Evolutionary conservation across 2,797 vertebrate genomes (phyloP), one percentile per base, ranked within the genome.

Genomic region (Sebastes trivittatus): DNA sequence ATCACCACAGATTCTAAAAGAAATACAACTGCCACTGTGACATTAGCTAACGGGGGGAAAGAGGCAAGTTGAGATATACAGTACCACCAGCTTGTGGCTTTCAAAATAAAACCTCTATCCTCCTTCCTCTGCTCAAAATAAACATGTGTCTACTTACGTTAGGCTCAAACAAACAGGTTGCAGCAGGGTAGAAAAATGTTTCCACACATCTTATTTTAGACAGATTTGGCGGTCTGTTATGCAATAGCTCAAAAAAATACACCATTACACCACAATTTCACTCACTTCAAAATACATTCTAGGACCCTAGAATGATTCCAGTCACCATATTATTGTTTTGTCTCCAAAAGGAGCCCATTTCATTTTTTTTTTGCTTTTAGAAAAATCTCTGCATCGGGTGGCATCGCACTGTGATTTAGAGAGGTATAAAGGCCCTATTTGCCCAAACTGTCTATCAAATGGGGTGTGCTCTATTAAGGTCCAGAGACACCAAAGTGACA

Each of bases 141-240:
- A 66, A 69, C 7, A 25, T 9, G 23, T 9, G 75, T 73, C 61
- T 25, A 16, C 29, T 64, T 52, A 55, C 6, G 16, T 62, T 54
- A 22, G 25, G 27, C 22, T 82, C 27, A 80, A 62, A 88, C 75
- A 7, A 77, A 46, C 42, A 62, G 27, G 42, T 8, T 58, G 68
- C 20, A 64, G 25, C 52, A 2, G 14, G 14, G 46, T 4, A 14
- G 16, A 73, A 75, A 75, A 75, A 32, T 1, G 9, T 56, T 34
- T 67, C 34, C 29, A 27, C 29, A 62, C 7, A 55, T 58, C 27
- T 60, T 10, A 16, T 23, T 82, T 69, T 30, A 49, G 55, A 63
- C 55, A 74, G 29, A 78, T 59, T 20, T 42, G 14, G 7, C 7
- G 2, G 34, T 38, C 34, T 65, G 46, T 61, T 61, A 16, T 23